phyloP scores from a whole-genome alignment of 2,113 vertebrate species.

The Campylomormyrus tamandua region DNA sequence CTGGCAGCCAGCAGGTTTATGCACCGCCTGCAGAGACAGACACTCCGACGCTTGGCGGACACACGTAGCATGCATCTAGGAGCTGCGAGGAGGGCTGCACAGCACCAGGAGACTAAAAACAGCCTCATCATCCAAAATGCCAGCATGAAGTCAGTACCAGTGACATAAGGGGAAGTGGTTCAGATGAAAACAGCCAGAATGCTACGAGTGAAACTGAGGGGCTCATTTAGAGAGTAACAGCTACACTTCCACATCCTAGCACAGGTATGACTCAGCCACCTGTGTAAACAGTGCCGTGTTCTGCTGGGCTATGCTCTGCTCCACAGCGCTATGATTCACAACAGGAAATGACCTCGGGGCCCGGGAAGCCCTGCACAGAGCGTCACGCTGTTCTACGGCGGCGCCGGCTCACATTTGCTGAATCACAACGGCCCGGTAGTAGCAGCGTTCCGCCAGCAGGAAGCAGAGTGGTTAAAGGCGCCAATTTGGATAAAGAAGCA shows the following conservation, averaged over 20 bases:
- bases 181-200: background rate
- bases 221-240: slow-evolving; percentile 16
- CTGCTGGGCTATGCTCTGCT: background rate
- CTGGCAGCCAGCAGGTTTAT: background rate
- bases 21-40: background rate
- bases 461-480: background rate
- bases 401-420: background rate
- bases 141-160: slow-evolving; percentile 18
- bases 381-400: background rate
- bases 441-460: background rate
- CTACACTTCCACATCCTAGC: background rate
- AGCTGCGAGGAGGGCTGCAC: background rate
- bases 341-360: slow-evolving; percentile 16
- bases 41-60: background rate
- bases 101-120: background rate
- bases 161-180: slow-evolving; percentile 6
- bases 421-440: background rate
- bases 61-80: too few species aligned
- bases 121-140: background rate
- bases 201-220: background rate
- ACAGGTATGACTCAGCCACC: slow-evolving; percentile 17
- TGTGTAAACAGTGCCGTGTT: slow-evolving; percentile 3
- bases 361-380: background rate
- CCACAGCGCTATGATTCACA: background rate
- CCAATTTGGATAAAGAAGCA: background rate